Conservation (phyloP, 2,113 vertebrate genomes). For the Hemicordylus capensis region DNA sequence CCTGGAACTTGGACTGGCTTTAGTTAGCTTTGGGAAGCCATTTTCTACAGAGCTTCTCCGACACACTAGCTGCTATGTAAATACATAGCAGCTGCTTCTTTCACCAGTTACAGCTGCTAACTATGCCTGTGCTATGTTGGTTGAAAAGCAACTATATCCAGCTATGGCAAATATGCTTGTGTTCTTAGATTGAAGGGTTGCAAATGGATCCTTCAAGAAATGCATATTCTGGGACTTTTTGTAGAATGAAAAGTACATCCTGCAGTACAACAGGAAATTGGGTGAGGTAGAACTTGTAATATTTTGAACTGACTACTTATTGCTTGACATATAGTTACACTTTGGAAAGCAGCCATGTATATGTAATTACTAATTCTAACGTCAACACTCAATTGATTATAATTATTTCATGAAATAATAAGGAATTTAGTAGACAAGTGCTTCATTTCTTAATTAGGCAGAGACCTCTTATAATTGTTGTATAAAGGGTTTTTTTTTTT, state of each 20-base stretch:
- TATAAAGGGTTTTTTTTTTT: not conserved
- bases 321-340: not conserved
- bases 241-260: not conserved
- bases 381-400: not conserved
- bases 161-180: not conserved
- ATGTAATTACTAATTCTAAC: not conserved
- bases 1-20: not conserved
- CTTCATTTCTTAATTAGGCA: slow-evolving; percentile 13
- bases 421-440: not conserved
- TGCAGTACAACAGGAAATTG: not conserved
- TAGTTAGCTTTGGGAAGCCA: not conserved
- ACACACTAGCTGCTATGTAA: not conserved
- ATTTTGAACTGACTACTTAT: not conserved
- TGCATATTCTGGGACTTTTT: not conserved
- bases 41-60: not conserved
- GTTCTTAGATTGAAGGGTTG: not conserved
- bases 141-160: not conserved
- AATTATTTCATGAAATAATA: slow-evolving; percentile 11
- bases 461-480: not conserved
- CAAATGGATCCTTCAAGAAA: not conserved
- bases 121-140: not conserved
- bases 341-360: not conserved
- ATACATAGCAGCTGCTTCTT: not conserved
- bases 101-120: not conserved
- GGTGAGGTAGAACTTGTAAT: not conserved